A percentile compares a stretch with the other conserved stretches of the same genome.
phyloP scores from a whole-genome alignment of 2,113 vertebrate species.

The Corydoras sp. region DNA sequence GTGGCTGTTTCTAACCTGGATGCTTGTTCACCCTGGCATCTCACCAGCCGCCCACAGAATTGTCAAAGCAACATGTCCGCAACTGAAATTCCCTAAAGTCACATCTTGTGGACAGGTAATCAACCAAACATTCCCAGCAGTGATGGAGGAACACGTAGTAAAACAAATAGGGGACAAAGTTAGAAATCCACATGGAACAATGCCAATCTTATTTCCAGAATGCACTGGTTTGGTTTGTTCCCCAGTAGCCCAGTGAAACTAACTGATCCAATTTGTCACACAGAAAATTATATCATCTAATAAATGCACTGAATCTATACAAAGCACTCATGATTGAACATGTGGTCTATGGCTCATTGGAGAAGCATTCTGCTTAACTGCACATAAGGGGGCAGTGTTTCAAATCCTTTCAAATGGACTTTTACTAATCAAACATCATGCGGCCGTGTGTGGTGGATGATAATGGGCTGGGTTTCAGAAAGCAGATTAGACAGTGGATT shows the following conservation, averaged over 20 bases:
- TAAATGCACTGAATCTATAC: neutral
- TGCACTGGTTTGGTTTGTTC: neutral
- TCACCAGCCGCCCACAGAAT: constrained; percentile 19
- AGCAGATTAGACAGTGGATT: constrained; percentile 5
- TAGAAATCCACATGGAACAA: neutral
- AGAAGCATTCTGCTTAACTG: neutral
- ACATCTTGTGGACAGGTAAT: constrained; percentile 23
- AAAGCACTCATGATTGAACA: neutral
- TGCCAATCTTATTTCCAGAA: neutral
- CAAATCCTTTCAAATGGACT: neutral
- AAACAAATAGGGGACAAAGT: constrained; percentile 2
- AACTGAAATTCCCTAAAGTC: constrained; percentile 11
- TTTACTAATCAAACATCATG: constrained; percentile 1
- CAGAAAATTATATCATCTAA: neutral
- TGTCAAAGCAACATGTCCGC: constrained; percentile 28
- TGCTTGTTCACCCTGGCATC: constrained; percentile 22
- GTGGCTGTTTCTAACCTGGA: constrained; percentile 28
- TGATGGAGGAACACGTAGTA: neutral
- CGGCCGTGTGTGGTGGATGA: neutral
- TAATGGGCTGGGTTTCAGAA: constrained; percentile 1
- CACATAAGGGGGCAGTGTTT: constrained; percentile 12
- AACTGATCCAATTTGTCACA: neutral
- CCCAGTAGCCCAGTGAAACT: neutral
- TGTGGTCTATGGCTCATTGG: neutral
- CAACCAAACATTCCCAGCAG: neutral